Evolutionary conservation across 2,888 invertebrate genomes (phyloP), one percentile per base, ranked within the genome.

Genomic region (Andrena haemorrhoa): DNA sequence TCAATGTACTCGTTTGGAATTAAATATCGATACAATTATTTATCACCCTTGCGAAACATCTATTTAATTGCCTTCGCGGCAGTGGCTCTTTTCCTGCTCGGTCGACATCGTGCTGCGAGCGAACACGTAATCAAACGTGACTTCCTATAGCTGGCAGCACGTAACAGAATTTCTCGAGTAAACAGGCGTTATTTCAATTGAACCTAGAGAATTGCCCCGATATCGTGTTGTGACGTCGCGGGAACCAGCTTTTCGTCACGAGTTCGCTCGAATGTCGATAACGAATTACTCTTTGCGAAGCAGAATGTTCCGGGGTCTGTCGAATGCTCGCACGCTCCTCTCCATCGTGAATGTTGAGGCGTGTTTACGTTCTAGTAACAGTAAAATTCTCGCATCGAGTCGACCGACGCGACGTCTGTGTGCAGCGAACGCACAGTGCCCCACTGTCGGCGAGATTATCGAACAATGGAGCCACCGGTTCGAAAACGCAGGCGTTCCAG

Each of bases 391-490:
- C 60, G 33, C 60, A 12, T 58, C 64, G 23, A 8, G 16, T 16
- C 60, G 51, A 64, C 29, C 20, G 65, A 47, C 61, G 8, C 75
- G 49, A 70, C 73, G 75, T 51, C 31, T 74, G 47, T 70, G 71
- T 49, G 64, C 83, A 26, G 65, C 60, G 29, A 58, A 69, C 29
- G 33, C 58, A 6, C 69, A 75, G 7, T 77, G 51, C 33, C 63
- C 83, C 20, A 91, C 90, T n/a, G 66, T 93, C 69, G 87, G 85
- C 33, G 84, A 89, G 64, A 75, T 92, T 70, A 85, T 94, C 65
- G 89, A 93, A 61, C 92, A 93, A 61, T 95, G 95, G 95, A 92
- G 91, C 47, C 82, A 91, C 2, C 94, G 93, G 89, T 94, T 96
- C 82, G 90, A 93, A 83, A 90, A 93, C 16, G 94, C 94, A 53